Evolutionary conservation across 2,113 vertebrate species (phyloP), one percentile per base, ranked within the genome.

Genomic region (Lipophrys pholis): DNA sequence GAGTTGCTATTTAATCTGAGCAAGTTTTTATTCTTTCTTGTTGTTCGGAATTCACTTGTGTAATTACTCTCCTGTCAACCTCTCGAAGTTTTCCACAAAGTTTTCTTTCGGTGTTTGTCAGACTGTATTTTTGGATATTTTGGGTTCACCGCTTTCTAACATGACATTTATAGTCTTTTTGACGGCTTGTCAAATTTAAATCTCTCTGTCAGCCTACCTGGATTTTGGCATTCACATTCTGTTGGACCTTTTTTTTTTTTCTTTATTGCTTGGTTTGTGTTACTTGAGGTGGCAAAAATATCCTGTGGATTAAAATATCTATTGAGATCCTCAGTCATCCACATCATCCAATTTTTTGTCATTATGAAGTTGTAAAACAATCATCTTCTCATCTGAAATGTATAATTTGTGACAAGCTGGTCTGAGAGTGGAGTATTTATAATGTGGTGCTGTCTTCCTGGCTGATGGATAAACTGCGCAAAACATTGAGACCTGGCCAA

Each of bases 101-200:
- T 48, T 48, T 48, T 48, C 45, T 12, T 11, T 15, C 14, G 6
- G 11, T 48, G 21, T 30, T 30, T 30, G 21, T 30, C 21, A 30
- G 21, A 30, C 6, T 1, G 14, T n/a, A 48, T 10, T 42, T 8
- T 48, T n/a, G 11, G 14, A n/a, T 7, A n/a, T 58, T 59, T 46
- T 21, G 8, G 10, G 36, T 14, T 16, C 35, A 46, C 66, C 35
- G 4, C 36, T 36, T 41, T 16, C 56, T n/a, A 17, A 50, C 21
- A 40, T 48, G 43, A 56, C 41, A 50, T 61, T 69, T 38, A 38
- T 35, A 36, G 50, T n/a, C 45, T 16, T 76, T 43, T 55, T 49
- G 10, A 11, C 49, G 5, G 8, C 50, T 38, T 49, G 36, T 54
- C 56, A 68, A 36, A 30, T 62, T 30, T 30, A 30, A 30, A 11